phyloP scores from a whole-genome alignment of 2,113 vertebrate genomes.

The Cephalopterus ornatus region DNA sequence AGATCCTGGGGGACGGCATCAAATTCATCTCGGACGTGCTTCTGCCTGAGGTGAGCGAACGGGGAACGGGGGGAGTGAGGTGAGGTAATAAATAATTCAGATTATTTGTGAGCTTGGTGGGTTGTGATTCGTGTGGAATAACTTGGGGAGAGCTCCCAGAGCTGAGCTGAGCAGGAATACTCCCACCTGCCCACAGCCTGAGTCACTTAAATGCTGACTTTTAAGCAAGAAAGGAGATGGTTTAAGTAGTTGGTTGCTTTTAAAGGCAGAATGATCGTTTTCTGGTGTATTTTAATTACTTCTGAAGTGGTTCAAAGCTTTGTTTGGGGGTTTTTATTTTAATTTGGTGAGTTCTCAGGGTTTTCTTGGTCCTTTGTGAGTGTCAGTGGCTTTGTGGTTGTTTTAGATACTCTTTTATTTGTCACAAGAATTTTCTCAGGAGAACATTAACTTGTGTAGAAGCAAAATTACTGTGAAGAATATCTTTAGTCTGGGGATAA shows the following conservation, averaged over 20 bases:
- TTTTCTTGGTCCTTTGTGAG: neutral
- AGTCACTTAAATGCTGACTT: neutral
- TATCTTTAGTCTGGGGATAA: neutral
- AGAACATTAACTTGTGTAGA: neutral
- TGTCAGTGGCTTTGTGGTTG: neutral
- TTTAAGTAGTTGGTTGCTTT: neutral
- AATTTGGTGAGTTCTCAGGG: neutral
- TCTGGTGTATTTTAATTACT: neutral
- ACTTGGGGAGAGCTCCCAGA: neutral
- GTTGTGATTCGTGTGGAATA: rapidly evolving
- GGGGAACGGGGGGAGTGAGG: rapidly evolving
- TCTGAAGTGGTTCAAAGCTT: neutral
- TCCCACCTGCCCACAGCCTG: neutral
- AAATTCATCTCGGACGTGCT: conserved; percentile 89
- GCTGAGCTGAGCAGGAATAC: neutral
- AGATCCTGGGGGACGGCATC: conserved; percentile 68
- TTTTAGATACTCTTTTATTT: neutral
- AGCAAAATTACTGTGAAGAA: neutral
- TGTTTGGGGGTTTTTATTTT: neutral
- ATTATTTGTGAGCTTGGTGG: neutral
- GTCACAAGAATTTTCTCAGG: neutral
- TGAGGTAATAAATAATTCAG: conserved; percentile 43
- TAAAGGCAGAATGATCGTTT: neutral
- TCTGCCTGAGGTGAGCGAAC: conserved; percentile 84
- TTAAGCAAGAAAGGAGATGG: neutral